Evolutionary conservation across 2,888 invertebrate species (phyloP).

Genomic region (Helobdella robusta): DNA sequence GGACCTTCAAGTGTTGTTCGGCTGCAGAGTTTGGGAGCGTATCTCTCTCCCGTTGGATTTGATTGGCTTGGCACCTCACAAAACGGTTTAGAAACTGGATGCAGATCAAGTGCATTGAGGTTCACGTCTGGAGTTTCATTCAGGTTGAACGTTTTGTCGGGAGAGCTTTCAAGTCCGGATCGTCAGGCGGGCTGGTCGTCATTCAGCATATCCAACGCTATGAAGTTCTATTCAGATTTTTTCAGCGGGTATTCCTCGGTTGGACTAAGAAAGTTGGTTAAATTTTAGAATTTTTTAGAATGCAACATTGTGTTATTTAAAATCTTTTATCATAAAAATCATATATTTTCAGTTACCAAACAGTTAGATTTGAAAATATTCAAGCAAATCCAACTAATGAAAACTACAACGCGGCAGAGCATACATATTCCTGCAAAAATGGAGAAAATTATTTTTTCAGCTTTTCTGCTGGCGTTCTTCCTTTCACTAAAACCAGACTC

Average conservation of each 20-base stretch:
- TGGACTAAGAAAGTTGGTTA: neutral
- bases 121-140: conserved; percentile 17
- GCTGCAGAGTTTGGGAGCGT: conserved; percentile 19
- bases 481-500: neutral
- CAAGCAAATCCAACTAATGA: conserved; percentile 4
- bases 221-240: neutral
- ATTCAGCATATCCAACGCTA: conserved; percentile 21
- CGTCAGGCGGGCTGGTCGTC: conserved; percentile 25
- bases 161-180: neutral
- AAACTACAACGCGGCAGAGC: conserved; percentile 11
- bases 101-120: conserved; percentile 19
- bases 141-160: neutral
- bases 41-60: conserved; percentile 21
- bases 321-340: neutral
- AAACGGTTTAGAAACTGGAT: conserved; percentile 19
- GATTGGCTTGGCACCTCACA: conserved; percentile 20
- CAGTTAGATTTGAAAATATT: conserved; percentile 8
- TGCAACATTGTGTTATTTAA: no score
- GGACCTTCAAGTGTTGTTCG: neutral
- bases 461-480: conserved; percentile 26
- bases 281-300: neutral
- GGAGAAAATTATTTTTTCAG: conserved; percentile 22
- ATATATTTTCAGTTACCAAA: neutral
- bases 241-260: conserved; percentile 11
- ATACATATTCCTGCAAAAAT: conserved; percentile 14